Evolutionary conservation across 2,888 invertebrate species (phyloP).

Genomic region (Drosophila nr. fundita): DNA sequence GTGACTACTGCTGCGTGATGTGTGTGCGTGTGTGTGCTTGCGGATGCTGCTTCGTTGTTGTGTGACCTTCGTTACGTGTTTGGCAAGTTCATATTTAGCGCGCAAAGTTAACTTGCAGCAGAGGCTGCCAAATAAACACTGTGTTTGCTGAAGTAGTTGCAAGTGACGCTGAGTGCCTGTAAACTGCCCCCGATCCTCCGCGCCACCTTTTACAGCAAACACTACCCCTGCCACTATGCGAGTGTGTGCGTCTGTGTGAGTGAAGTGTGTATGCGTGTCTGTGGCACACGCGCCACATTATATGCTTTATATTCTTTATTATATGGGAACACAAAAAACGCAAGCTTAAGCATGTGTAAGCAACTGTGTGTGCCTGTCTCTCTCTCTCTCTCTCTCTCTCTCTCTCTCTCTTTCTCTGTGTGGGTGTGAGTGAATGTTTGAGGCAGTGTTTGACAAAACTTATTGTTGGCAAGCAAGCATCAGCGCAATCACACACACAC

Average conservation of each 20-base stretch:
- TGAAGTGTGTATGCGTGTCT: slow-evolving; percentile 62
- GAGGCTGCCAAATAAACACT: slow-evolving; percentile 67
- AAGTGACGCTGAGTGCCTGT: slow-evolving; percentile 67
- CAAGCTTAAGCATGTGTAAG: slow-evolving; percentile 61
- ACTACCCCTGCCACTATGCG: not conserved
- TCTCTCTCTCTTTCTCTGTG: not conserved
- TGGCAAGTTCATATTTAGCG: slow-evolving; percentile 80
- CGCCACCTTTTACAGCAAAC: slow-evolving; percentile 3
- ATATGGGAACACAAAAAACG: slow-evolving; percentile 53
- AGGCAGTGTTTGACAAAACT: slow-evolving; percentile 52
- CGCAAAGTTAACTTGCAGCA: slow-evolving; percentile 66
- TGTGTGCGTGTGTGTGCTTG: slow-evolving; percentile 18
- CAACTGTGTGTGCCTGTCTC: slow-evolving; percentile 4
- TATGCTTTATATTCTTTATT: slow-evolving; percentile 66
- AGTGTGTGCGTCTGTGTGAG: slow-evolving; percentile 13
- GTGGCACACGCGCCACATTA: slow-evolving; percentile 75
- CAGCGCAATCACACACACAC: slow-evolving; percentile 16
- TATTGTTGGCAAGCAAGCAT: slow-evolving; percentile 47
- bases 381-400: not conserved
- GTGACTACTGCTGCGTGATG: slow-evolving; percentile 14
- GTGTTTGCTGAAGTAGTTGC: slow-evolving; percentile 70
- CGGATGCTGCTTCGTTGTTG: slow-evolving; percentile 38
- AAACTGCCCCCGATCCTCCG: slow-evolving; percentile 8
- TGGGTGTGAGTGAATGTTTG: slow-evolving; percentile 22
- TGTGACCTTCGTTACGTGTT: slow-evolving; percentile 80